Conservation (phyloP, 2,113 vertebrate species). For the Butorides virescens region DNA sequence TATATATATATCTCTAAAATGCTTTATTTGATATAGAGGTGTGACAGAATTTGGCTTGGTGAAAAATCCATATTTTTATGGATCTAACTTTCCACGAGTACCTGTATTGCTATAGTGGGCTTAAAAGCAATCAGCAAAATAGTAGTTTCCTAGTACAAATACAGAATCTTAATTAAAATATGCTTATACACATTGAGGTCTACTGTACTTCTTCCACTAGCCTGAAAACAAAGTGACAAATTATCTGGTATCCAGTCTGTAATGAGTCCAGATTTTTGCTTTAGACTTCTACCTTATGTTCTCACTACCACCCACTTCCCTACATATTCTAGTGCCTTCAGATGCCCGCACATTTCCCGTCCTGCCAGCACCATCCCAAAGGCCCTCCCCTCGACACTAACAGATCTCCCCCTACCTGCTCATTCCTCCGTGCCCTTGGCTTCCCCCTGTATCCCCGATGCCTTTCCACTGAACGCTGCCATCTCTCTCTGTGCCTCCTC, state of each 20-base stretch:
- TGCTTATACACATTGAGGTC: background rate
- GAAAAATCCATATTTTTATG: background rate
- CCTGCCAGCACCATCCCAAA: background rate
- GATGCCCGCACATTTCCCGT: background rate
- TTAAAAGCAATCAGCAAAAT: background rate
- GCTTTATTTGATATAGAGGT: background rate
- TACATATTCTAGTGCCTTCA: background rate
- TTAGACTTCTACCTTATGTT: background rate
- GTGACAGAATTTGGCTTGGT: background rate
- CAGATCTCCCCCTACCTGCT: background rate
- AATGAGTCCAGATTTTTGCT: background rate
- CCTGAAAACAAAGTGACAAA: background rate
- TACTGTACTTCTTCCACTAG: background rate
- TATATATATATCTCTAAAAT: background rate
- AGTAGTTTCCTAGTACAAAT: background rate
- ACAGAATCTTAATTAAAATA: background rate
- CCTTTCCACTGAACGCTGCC: background rate
- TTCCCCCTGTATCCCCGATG: background rate
- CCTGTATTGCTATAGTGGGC: background rate
- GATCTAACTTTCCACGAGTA: background rate
- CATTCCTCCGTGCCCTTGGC: background rate
- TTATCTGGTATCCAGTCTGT: background rate
- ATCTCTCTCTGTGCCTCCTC: background rate
- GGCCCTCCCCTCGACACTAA: background rate
- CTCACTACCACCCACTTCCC: background rate